Evolutionary conservation across 2,888 invertebrate species (phyloP), one percentile per base, ranked within the genome.

Genomic region (Drosophila nr. perissopoda): DNA sequence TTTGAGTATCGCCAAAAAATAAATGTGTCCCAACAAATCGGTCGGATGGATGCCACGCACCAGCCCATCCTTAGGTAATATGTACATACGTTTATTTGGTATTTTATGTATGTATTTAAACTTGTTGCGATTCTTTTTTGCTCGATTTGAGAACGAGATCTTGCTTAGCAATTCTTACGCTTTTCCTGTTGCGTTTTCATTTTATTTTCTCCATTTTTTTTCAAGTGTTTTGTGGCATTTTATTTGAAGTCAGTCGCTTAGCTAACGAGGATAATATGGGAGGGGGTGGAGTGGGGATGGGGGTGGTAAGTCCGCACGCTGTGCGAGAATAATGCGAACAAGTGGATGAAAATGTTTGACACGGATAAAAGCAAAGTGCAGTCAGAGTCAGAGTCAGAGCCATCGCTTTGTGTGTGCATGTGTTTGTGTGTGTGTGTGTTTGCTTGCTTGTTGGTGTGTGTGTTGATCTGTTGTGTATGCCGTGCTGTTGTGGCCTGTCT

Each of bases 321-420:
- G 80, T 80, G 80, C 76, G 45, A 65, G 81, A 64, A 84, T 81
- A 81, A 81, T 90, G 80, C 83, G 86, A 78, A 90, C 87, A 87
- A 87, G 90, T 90, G 87, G 89, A 87, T 87, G 80, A 88, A 85
- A 90, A 90, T 87, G 86, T 87, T 90, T 86, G 90, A 90, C 87
- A 91, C 88, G 90, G 73, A 83, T 82, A 88, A 78, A 73, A 65
- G 60, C 83, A 71, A 80, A 85, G 62, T 82, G 87, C 87, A 87
- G 72, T 63, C 73, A 69, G 38, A 21, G 69, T 73, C 69, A 69
- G 57, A 57, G 69, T 73, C 69, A 69, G 57, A 57, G 54, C 57
- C 54, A 42, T 16, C 10, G 42, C 27, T 49, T 48, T 58, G 13
- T 34, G 45, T 8, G 33, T 42, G 40, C 10, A 16, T n/a, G n/a